A percentile compares a stretch with the other conserved stretches of the same genome.
phyloP scores from a whole-genome alignment of 2,888 invertebrate genomes.

The Xestoiulus laeticollis region DNA sequence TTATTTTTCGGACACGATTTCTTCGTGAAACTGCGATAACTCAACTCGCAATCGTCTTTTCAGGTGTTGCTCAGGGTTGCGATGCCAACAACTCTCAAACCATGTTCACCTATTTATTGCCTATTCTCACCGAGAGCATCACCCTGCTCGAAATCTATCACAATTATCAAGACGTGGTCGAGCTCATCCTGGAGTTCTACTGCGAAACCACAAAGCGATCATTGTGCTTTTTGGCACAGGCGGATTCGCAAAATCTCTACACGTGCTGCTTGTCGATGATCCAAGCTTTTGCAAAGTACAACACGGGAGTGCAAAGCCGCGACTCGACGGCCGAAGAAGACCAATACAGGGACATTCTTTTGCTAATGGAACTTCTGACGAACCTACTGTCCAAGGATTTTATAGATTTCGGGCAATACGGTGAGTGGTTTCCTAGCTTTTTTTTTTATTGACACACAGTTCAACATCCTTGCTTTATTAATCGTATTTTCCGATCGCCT shows the following conservation, averaged over 20 bases:
- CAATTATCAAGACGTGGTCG: constrained; percentile 81
- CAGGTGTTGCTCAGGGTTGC: constrained; percentile 74
- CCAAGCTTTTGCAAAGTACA: constrained; percentile 70
- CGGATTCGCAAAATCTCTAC: constrained; percentile 73
- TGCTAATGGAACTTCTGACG: constrained; percentile 80
- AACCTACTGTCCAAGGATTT: constrained; percentile 71
- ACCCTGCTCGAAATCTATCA: constrained; percentile 78
- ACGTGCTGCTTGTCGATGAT: constrained; percentile 75
- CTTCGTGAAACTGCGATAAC: not conserved
- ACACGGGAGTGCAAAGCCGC: constrained; percentile 59
- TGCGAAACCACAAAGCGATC: constrained; percentile 77
- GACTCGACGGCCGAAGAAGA: constrained; percentile 75
- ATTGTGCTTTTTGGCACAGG: constrained; percentile 71
- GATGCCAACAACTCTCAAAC: constrained; percentile 66
- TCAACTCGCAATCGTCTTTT: not conserved
- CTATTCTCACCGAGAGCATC: constrained; percentile 74
- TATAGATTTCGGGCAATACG: constrained; percentile 65
- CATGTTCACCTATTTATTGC: constrained; percentile 72
- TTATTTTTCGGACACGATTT: too few relatives aligned
- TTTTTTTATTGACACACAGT: not conserved
- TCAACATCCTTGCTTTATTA: not conserved
- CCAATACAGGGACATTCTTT: constrained; percentile 76
- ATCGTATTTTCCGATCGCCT: not conserved
- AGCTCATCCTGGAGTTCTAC: constrained; percentile 77
- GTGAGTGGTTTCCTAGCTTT: constrained; percentile 48